Percentiles rank a stretch among this genome's conserved stretches.
phyloP scores from a whole-genome alignment of 2,888 invertebrate species.

The Chrysodeixis includens region DNA sequence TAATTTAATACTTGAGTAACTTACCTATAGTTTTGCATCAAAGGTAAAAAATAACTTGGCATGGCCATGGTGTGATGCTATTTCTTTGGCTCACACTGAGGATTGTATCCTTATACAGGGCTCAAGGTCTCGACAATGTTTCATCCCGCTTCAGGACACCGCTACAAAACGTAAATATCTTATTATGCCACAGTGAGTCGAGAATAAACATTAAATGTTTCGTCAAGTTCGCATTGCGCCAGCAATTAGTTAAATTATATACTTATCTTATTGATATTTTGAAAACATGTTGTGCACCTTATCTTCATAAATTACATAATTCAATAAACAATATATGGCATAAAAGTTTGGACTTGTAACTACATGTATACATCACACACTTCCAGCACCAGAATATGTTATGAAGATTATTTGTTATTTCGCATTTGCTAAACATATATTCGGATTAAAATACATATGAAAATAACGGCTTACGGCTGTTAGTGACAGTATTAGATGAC shows the following conservation, averaged over 20 bases:
- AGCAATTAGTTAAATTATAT: constrained; percentile 63
- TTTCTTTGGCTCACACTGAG: constrained; percentile 65
- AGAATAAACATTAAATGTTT: constrained; percentile 38
- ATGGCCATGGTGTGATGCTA: constrained; percentile 64
- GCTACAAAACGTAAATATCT: constrained; percentile 85
- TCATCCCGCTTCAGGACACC: constrained; percentile 82
- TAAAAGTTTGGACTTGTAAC: constrained; percentile 76
- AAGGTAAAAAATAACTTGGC: constrained; percentile 65
- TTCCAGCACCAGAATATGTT: constrained; percentile 30
- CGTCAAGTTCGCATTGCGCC: constrained; percentile 73
- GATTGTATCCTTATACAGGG: constrained; percentile 64
- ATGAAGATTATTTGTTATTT: constrained; percentile 13
- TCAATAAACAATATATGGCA: constrained; percentile 17
- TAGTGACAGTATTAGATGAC: neutral
- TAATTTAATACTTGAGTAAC: constrained; percentile 65
- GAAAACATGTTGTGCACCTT: constrained; percentile 49
- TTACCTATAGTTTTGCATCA: constrained; percentile 75
- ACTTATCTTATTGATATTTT: constrained; percentile 75
- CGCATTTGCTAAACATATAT: constrained; percentile 29
- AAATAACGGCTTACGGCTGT: too few relatives aligned
- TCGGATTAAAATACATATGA: neutral
- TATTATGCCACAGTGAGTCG: constrained; percentile 79
- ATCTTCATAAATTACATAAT: constrained; percentile 47
- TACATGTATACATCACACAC: constrained; percentile 69
- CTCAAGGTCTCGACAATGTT: constrained; percentile 60